phyloP scores from a whole-genome alignment of 2,797 vertebrate genomes.

The Lithobates sylvaticus region DNA sequence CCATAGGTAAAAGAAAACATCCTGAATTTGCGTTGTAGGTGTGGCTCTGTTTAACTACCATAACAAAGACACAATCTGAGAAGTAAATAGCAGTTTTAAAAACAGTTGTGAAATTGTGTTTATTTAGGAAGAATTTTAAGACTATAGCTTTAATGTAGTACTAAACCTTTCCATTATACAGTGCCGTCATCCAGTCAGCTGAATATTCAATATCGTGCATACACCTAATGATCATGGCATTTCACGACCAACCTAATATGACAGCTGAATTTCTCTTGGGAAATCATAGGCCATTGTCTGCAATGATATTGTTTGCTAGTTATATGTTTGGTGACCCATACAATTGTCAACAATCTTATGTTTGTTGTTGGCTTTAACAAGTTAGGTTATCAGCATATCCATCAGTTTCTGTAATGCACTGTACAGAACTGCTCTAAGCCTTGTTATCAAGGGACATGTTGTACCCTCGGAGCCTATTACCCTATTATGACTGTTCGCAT shows the following conservation, averaged over 20 bases:
- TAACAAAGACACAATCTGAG: slow-evolving; percentile 25
- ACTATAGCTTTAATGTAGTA: slow-evolving; percentile 1
- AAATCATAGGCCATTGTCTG: slow-evolving; percentile 49
- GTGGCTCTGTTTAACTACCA: slow-evolving; percentile 35
- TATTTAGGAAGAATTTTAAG: slow-evolving; percentile 43
- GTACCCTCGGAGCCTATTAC: slow-evolving; percentile 10
- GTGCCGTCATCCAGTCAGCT: neutral
- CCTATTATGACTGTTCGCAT: slow-evolving; percentile 9
- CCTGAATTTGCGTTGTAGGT: slow-evolving; percentile 32
- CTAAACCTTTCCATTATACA: neutral
- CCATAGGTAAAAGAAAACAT: slow-evolving; percentile 7
- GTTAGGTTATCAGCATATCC: slow-evolving; percentile 34
- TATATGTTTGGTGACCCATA: slow-evolving; percentile 36
- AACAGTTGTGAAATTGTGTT: slow-evolving; percentile 10
- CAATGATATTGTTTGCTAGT: slow-evolving; percentile 46
- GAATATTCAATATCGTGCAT: neutral
- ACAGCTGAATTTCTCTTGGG: slow-evolving; percentile 50
- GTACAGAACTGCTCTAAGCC: slow-evolving; percentile 20
- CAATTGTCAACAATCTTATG: slow-evolving; percentile 35
- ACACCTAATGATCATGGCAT: neutral
- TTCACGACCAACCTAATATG: slow-evolving; percentile 5
- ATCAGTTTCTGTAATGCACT: slow-evolving; percentile 26
- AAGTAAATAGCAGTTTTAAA: slow-evolving; percentile 27
- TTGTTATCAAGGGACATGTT: slow-evolving; percentile 29
- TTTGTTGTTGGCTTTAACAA: slow-evolving; percentile 52